These are phyloP conservation scores for Lacanobia wlatinum DNA, from an alignment of 2,888 invertebrate species.

Conservation along the genomic window DNA sequence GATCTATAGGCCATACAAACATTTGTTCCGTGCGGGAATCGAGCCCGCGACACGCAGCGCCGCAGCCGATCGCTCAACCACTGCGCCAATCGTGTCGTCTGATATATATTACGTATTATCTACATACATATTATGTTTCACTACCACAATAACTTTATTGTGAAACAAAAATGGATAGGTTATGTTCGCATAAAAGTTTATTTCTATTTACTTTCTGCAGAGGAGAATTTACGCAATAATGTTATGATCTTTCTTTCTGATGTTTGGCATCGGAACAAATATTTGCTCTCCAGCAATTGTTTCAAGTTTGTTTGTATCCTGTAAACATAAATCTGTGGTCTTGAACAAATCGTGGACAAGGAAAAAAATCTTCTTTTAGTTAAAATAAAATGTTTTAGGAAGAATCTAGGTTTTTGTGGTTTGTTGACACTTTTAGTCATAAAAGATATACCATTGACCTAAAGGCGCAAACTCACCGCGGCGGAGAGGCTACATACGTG, in stretches of 20 bases:
- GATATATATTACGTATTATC: too few relatives aligned
- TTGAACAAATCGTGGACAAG: slow-evolving; percentile 13
- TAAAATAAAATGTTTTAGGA: slow-evolving; percentile 2
- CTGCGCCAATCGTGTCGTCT: too few relatives aligned
- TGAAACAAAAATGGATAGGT: too few relatives aligned
- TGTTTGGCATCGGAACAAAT: not conserved
- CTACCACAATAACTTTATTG: too few relatives aligned
- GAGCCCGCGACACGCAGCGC: too few relatives aligned
- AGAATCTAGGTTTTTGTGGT: not conserved
- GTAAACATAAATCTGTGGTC: slow-evolving; percentile 23
- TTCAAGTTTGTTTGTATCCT: slow-evolving; percentile 21
- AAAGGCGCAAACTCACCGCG: too few relatives aligned
- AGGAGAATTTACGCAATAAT: not conserved
- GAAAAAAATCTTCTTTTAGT: not conserved
- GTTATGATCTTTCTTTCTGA: not conserved
- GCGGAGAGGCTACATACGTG: too few relatives aligned
- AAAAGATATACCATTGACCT: too few relatives aligned
- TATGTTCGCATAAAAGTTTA: not conserved
- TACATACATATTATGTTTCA: too few relatives aligned
- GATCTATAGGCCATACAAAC: too few relatives aligned
- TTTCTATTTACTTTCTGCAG: not conserved
- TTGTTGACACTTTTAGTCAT: not conserved
- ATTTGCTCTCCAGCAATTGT: not conserved
- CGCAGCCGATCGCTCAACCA: too few relatives aligned
- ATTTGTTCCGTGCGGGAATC: too few relatives aligned